Base-by-base conservation (phyloP, 2,113 vertebrate genomes). In the Maccullochella peelii region DNA sequence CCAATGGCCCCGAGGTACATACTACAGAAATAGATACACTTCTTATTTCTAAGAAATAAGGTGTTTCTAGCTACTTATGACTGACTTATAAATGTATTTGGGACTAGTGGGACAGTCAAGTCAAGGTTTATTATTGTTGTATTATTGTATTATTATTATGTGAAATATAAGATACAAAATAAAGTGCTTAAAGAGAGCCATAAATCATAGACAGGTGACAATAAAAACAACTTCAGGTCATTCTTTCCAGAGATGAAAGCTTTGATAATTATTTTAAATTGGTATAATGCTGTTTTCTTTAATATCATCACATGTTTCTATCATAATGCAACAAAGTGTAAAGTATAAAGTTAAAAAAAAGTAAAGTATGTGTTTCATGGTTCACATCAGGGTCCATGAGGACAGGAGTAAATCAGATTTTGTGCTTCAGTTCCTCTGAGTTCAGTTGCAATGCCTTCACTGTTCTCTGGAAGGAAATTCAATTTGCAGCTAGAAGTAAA, bases 371-470 rank as follows among this genome's bases (percentile, higher is more conserved):
- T 27, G 23, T 52, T 78, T 76, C 49, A 62, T 47, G 23, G 68
- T 83, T 84, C 33, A 71, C 11, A 23, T 63, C 20, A 63, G 50
- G 40, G 20, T 54, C 33, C 15, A 27, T 10, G 20, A 70, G 18
- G 44, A 42, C 2, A 54, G 50, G 50, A 59, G 15, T 16, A 69
- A 87, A 86, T 87, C 20, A 4, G 38, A 88, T 90, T 79, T 84
- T 58, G 21, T 73, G 63, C 42, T 76, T 75, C 20, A 14, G 72
- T 79, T 82, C 84, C 4, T 5, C 70, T 55, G 10, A 69, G 23
- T 76, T 57, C n/a, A 40, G 15, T 38, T 50, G 50, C n/a, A 85
- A 72, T 59, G 33, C n/a, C 8, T 36, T 79, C 44, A 74, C 23
- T 86, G 62, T 83, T 27, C 21, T 47, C 23, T 23, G 52, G 62